Evolutionary conservation across 2,113 vertebrate species (phyloP).

Genomic region (Cyrtonyx montezumae): DNA sequence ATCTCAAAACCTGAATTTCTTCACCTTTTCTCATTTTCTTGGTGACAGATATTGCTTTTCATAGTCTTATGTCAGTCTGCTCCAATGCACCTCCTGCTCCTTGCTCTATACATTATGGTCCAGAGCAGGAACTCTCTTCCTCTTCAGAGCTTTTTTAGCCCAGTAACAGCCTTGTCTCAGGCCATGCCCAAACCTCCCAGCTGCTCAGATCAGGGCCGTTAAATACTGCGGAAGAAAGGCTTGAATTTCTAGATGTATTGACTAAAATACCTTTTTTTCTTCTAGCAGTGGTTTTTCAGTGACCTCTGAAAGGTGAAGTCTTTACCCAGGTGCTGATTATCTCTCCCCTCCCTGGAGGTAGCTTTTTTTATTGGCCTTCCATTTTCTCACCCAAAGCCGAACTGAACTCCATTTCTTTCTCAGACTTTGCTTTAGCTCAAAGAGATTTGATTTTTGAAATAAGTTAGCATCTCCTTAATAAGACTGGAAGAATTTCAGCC

Average conservation of each 20-base stretch:
- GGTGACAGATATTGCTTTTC: neutral
- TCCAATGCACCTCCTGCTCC: neutral
- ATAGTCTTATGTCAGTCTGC: neutral
- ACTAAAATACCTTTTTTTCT: neutral
- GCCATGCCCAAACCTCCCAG: neutral
- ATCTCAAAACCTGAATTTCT: neutral
- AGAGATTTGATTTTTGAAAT: neutral
- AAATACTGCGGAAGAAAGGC: neutral
- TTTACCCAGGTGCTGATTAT: neutral
- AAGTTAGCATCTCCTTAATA: neutral
- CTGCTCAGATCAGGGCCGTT: neutral
- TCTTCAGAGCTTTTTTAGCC: neutral
- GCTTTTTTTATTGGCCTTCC: neutral
- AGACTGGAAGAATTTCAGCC: neutral
- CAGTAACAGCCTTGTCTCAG: neutral
- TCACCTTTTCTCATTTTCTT: neutral
- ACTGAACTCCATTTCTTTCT: neutral
- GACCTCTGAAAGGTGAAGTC: neutral
- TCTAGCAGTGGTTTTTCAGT: neutral
- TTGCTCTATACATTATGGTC: neutral
- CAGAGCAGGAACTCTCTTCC: neutral
- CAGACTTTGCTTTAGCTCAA: neutral
- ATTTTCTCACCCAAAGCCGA: neutral
- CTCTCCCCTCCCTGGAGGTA: neutral
- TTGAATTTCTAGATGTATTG: neutral